These are phyloP conservation scores for Siniperca knerii DNA, from an alignment of 2,113 vertebrate species.

Conservation along the genomic window DNA sequence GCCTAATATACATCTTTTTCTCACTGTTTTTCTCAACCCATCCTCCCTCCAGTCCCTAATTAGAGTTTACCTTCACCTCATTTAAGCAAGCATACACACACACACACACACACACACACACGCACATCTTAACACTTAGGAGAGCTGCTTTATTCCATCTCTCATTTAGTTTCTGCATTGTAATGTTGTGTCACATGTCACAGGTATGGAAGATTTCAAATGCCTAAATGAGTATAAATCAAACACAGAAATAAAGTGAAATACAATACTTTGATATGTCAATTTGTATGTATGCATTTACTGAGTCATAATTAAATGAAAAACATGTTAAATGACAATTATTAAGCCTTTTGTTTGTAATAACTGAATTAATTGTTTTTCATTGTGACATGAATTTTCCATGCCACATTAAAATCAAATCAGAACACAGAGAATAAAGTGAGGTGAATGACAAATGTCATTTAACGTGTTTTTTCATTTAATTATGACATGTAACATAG, in stretches of 20 bases:
- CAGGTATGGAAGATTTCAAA: not conserved
- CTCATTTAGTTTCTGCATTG: constrained; percentile 6
- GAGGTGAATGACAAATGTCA: too few relatives aligned
- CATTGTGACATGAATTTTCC: not conserved
- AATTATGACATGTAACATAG: too few relatives aligned
- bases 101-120: not conserved
- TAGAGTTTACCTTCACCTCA: constrained; percentile 4
- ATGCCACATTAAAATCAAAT: not conserved
- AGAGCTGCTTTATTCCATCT: not conserved
- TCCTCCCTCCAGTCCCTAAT: constrained; percentile 16
- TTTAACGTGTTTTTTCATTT: not conserved
- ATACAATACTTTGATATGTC: too few relatives aligned
- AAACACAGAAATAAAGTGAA: not conserved
- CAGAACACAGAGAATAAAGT: not conserved
- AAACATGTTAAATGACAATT: not conserved
- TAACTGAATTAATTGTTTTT: not conserved
- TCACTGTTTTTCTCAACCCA: not conserved
- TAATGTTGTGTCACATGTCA: not conserved
- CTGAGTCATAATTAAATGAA: not conserved
- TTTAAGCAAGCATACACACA: not conserved
- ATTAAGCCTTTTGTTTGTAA: not conserved
- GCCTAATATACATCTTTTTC: not conserved
- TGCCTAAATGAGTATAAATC: not conserved
- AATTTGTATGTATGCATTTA: not conserved
- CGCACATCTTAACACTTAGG: not conserved